Conservation (phyloP, 2,113 vertebrate genomes). For the Sinosuthora webbiana region DNA sequence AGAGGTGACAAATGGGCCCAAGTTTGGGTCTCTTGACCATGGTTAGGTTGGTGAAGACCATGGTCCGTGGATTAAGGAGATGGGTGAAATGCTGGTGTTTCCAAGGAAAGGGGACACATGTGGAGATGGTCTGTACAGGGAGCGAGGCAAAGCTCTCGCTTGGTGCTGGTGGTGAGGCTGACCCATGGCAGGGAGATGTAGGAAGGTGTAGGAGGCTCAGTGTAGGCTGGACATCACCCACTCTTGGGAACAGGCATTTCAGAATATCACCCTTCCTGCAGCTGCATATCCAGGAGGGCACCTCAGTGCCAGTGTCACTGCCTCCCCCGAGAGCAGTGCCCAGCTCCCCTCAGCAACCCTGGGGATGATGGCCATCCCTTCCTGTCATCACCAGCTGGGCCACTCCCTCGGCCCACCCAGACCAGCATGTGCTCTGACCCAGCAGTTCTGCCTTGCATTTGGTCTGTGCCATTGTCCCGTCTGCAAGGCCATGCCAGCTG, state of each 20-base stretch:
- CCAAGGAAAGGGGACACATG: background rate
- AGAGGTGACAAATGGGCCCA: background rate
- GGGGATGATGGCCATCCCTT: background rate
- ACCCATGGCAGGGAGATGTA: no score
- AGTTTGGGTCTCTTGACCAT: background rate
- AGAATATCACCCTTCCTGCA: background rate
- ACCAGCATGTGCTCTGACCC: accelerated
- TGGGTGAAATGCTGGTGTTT: background rate
- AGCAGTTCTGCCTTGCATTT: background rate
- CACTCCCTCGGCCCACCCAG: background rate
- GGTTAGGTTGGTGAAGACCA: background rate
- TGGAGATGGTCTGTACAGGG: background rate
- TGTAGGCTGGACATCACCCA: background rate
- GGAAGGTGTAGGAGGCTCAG: background rate
- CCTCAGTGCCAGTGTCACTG: no score
- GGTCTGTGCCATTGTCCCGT: no score
- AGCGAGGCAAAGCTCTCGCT: background rate
- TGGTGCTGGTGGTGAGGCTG: background rate
- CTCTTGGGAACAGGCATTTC: background rate
- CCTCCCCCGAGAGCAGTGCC: background rate
- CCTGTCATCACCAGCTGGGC: background rate
- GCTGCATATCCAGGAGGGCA: background rate
- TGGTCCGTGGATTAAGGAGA: background rate
- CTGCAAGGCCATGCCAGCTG: background rate
- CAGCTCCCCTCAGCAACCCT: accelerated